Evolutionary conservation across 2,888 invertebrate genomes (phyloP), one percentile per base, ranked within the genome.

Genomic region (Micropterix aruncella): DNA sequence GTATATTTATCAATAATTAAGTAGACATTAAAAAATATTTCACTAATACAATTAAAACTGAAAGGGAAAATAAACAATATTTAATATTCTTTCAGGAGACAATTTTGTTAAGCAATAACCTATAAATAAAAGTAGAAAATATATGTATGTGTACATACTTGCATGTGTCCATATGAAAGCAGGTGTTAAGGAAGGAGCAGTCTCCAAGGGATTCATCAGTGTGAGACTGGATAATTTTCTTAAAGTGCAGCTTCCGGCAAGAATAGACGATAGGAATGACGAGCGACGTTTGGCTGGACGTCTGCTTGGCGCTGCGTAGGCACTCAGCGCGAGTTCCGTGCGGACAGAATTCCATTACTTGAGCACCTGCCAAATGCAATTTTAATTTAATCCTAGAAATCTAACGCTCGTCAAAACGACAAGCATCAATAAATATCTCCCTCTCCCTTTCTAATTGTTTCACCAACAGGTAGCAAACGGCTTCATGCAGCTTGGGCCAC

Each of bases 101-200:
- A n/a, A n/a, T n/a, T n/a, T n/a, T n/a, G n/a, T n/a, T n/a, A n/a
- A n/a, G n/a, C n/a, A n/a, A n/a, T n/a, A n/a, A n/a, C n/a, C n/a
- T n/a, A n/a, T n/a, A 38, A 44, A n/a, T n/a, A 40, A 37, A 45
- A n/a, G 9, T 15, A 47, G 16, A 3, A 36, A 14, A 3, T 12
- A 45, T 17, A 5, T 43, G 15, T 12, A 44, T 40, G 16, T 40
- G 18, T 18, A 48, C 65, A 61, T 56, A 83, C 80, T 95, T 95
- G 79, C 96, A 97, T 37, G 90, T 92, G 53, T 96, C 95, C 95
- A 97, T 96, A 60, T 97, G 96, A 60, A 97, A 97, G 62, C 96
- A 97, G 0, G 96, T 97, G 62, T 97, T 97, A 2, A 97, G 73
- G 62, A 97, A 97, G 15, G 95, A 95, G 60, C 96, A 97, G 62